These are phyloP conservation scores for Caretta caretta DNA, from an alignment of 2,113 vertebrate species.

Conservation along the genomic window DNA sequence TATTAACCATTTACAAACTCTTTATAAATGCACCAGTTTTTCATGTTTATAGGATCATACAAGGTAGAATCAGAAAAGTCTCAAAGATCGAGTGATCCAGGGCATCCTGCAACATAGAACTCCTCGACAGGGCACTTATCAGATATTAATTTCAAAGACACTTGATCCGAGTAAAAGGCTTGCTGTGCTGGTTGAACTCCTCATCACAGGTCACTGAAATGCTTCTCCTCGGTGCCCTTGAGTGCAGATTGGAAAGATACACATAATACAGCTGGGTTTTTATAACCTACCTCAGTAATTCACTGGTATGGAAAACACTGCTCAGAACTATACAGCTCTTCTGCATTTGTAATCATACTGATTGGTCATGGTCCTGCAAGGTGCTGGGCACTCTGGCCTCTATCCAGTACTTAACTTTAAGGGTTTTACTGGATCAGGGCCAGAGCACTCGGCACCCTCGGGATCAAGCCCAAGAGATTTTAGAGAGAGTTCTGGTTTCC, in stretches of 20 bases:
- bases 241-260: background rate
- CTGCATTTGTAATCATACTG: background rate
- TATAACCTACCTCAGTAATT: background rate
- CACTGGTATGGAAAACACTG: background rate
- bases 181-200: background rate
- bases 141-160: slow-evolving; percentile 22
- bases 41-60: background rate
- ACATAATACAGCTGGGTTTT: background rate
- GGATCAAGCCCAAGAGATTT: background rate
- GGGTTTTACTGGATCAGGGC: background rate
- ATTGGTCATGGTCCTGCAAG: background rate
- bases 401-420: background rate
- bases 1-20: background rate
- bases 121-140: background rate
- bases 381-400: background rate
- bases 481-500: background rate
- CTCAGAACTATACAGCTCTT: background rate
- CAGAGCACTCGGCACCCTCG: background rate
- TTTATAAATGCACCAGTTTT: background rate
- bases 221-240: background rate
- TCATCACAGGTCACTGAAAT: slow-evolving; percentile 3
- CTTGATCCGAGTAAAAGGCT: slow-evolving; percentile 31
- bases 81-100: background rate
- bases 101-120: background rate
- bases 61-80: background rate